phyloP scores from a whole-genome alignment of 2,888 invertebrate species.

The Crioceris asparagi region DNA sequence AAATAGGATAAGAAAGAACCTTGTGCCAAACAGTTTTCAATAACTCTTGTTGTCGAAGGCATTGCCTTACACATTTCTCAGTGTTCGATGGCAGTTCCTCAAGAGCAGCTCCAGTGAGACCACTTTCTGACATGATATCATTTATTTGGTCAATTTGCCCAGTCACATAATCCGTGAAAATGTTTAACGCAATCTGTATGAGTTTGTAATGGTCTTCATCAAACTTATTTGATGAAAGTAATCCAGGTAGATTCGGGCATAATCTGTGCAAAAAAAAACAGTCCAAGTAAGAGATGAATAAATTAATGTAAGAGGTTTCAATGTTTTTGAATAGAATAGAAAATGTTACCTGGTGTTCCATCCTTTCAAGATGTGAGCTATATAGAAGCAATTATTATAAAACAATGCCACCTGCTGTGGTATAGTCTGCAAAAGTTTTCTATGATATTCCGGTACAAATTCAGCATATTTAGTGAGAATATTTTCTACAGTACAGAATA shows the following conservation, averaged over 20 bases:
- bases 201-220: conserved; percentile 57
- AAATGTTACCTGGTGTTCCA: conserved; percentile 37
- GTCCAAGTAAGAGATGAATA: not conserved
- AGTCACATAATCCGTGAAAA: conserved; percentile 62
- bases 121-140: conserved; percentile 65
- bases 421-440: conserved; percentile 66
- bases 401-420: conserved; percentile 82
- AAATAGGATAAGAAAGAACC: conserved; percentile 67
- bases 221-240: conserved; percentile 46
- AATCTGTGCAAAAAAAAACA: too few species aligned
- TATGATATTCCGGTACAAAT: conserved; percentile 70
- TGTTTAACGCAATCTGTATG: conserved; percentile 55
- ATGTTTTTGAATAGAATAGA: not conserved
- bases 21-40: conserved; percentile 82
- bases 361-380: conserved; percentile 62
- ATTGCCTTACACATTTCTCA: conserved; percentile 69
- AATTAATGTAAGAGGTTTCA: not conserved
- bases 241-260: not conserved
- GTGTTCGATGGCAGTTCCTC: conserved; percentile 36
- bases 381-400: conserved; percentile 86
- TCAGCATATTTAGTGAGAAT: conserved; percentile 68
- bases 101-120: not conserved
- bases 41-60: conserved; percentile 71
- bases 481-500: conserved; percentile 59
- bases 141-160: conserved; percentile 62